Evolutionary conservation across 2,113 vertebrate species (phyloP).

Genomic region (Calypte anna): DNA sequence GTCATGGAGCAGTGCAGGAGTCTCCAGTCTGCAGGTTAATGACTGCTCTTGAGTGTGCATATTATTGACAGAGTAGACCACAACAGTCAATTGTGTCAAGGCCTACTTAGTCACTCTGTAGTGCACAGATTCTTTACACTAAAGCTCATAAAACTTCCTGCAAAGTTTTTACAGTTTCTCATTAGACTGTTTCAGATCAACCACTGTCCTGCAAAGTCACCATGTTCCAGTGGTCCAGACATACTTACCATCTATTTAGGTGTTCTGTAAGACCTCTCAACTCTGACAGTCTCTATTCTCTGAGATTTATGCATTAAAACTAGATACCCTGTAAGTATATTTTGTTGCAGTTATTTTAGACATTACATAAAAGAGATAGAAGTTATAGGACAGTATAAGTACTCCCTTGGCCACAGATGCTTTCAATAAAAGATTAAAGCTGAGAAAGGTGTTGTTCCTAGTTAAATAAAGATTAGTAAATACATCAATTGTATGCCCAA

Average conservation of each 20-base stretch:
- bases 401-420: neutral
- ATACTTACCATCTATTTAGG: neutral
- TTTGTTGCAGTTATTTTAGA: neutral
- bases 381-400: neutral
- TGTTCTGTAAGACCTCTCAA: neutral
- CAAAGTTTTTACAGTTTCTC: neutral
- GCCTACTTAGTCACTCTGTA: neutral
- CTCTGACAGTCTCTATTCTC: neutral
- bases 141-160: neutral
- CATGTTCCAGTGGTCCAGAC: neutral
- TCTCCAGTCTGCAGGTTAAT: slow-evolving; percentile 6
- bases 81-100: neutral
- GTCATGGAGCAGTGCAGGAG: neutral
- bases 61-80: neutral
- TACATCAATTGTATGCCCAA: neutral
- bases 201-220: neutral
- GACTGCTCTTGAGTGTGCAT: neutral
- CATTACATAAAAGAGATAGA: neutral
- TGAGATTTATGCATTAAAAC: neutral
- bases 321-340: neutral
- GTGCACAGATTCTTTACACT: neutral
- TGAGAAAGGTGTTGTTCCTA: neutral
- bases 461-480: neutral
- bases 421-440: neutral
- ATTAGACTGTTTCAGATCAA: neutral